Evolutionary conservation across 2,113 vertebrate genomes (phyloP).

Genomic region (Echinops telfairi): DNA sequence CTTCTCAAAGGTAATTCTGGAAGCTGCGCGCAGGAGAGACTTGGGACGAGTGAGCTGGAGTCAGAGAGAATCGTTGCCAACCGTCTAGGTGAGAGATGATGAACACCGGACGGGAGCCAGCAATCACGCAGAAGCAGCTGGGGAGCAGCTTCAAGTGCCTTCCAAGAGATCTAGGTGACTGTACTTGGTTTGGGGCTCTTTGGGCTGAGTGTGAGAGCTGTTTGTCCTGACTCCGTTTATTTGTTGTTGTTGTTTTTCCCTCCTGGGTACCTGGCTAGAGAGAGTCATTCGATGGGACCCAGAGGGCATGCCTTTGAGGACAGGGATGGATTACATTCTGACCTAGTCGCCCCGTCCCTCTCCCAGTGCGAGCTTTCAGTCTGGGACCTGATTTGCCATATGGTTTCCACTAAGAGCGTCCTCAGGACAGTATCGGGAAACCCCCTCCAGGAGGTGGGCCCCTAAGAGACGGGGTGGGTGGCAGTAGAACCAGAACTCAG

Average conservation of each 20-base stretch:
- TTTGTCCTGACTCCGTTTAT: not conserved
- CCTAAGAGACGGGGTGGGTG: not conserved
- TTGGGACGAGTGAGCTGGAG: not conserved
- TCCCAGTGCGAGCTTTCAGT: not conserved
- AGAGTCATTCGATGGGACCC: not conserved
- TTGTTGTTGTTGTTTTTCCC: not conserved
- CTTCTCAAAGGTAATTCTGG: not conserved
- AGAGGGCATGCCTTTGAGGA: not conserved
- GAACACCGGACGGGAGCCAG: not conserved
- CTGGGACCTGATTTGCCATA: not conserved
- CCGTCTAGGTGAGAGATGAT: not conserved
- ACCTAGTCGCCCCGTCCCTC: not conserved
- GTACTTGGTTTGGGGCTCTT: not conserved
- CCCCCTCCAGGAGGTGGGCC: too few relatives aligned
- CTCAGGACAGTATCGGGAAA: not conserved
- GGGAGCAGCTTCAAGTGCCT: not conserved
- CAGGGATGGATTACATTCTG: not conserved
- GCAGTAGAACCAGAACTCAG: not conserved
- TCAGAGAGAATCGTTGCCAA: conserved; percentile 8
- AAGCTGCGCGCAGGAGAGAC: not conserved
- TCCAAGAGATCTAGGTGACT: not conserved
- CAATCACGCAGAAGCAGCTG: not conserved
- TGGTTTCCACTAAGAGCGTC: not conserved
- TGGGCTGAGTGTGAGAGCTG: not conserved
- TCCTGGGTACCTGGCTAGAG: not conserved